Evolutionary conservation across 1,140 invertebrate genomes (phyloP), one percentile per base, ranked within the genome.

Genomic region (Acromyrmex charruanus): DNA sequence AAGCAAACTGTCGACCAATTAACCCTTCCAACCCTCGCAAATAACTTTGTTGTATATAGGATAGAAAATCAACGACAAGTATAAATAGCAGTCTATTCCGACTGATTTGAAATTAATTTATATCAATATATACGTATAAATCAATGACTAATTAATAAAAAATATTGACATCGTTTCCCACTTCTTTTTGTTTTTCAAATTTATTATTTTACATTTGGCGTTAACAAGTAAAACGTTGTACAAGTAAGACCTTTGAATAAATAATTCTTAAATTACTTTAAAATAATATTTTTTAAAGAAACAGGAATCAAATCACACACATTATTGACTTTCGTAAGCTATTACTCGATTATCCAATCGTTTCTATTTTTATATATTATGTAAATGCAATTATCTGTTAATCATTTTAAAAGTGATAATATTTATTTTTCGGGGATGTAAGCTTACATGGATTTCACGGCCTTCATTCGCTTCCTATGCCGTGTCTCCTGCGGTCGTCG

Each of bases 401-500:
- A 61, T 80, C 14, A 80, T 80, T 35, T 77, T 69, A 44, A 71
- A 81, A 81, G 49, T n/a, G n/a, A 68, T 21, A 51, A 53, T 39
- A 81, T 55, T 55, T 65, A 79, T 71, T 81, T 14, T 39, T 58
- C 16, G 18, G 14, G 9, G 16, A 69, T n/a, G 28, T 10, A 16
- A 16, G 53, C 39, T 59, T 72, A 18, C 25, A 35, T 82, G 9
- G 9, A 82, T 74, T 74, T 81, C 31, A 21, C 35, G 39, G 18
- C 18, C 14, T 69, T 71, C 16, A 12, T 71, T 61, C 44, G 14
- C 53, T n/a, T 82, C 44, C 69, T 25, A 51, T 51, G 66, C 21
- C 66, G 7, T 49, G 39, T 49, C 12, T 69, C 77, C 77, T 25
- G 72, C 53, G 49, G 81, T 84, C 85, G 35, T 69, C 88, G 75